A percentile compares a stretch with the other conserved stretches of the same genome.
Evolutionary conservation across 2,113 vertebrate genomes (phyloP).

Genomic region (Argyrosomus japonicus): DNA sequence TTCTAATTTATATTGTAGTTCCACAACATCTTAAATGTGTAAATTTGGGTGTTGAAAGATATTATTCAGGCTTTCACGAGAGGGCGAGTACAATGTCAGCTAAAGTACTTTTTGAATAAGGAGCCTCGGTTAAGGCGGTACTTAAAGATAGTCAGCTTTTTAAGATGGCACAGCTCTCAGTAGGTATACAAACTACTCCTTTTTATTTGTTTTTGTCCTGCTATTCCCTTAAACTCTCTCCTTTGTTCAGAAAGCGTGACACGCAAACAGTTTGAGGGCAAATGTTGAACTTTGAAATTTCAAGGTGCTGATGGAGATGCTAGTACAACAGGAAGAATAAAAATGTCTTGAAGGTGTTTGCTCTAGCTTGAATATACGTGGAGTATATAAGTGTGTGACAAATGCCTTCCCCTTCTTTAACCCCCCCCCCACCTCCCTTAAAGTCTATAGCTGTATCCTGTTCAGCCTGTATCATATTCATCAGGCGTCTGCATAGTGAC

Average conservation of each 20-base stretch:
- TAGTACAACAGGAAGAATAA: background rate
- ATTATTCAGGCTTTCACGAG: background rate
- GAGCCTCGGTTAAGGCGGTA: background rate
- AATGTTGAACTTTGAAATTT: constrained; percentile 8
- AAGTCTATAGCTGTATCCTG: constrained; percentile 8
- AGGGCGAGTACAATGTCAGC: background rate
- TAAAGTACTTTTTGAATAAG: constrained; percentile 10
- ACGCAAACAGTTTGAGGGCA: background rate
- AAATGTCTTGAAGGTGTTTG: constrained; percentile 4
- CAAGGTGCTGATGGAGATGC: constrained; percentile 5
- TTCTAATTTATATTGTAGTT: background rate
- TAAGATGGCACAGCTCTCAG: too few species aligned
- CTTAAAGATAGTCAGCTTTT: background rate
- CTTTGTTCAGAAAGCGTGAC: constrained; percentile 23
- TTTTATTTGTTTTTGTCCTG: background rate
- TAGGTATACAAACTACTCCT: background rate
- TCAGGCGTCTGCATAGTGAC: constrained; percentile 43
- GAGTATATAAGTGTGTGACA: background rate
- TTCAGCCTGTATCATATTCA: constrained; percentile 51
- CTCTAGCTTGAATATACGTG: constrained; percentile 10
- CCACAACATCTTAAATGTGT: background rate
- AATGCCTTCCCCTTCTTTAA: background rate
- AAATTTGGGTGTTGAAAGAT: background rate
- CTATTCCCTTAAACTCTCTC: background rate
- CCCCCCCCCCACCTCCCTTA: background rate